Base-by-base conservation (phyloP, 2,888 invertebrate genomes). In the Leistus spinibarbis region DNA sequence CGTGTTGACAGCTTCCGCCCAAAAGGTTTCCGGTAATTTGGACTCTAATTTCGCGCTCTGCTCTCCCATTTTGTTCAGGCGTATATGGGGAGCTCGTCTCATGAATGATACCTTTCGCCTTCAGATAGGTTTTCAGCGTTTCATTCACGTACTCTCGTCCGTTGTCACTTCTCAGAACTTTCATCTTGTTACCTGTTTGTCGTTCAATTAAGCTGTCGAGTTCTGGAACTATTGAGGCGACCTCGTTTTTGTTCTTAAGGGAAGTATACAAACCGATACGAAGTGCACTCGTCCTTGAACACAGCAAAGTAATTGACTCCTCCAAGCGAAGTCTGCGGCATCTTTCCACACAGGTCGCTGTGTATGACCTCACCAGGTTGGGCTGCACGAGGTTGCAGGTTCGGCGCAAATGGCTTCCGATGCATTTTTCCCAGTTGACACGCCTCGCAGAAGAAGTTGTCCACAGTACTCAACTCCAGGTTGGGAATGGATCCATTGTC, bases 1-100 rank as follows among this genome's bases (percentile, higher is more conserved):
- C 20, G 80, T 80, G 13, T 75, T 75, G 4, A 80, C 79, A 23
- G 82, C 83, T 76, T 84, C 82, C 19, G 80, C 81, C 83, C 83
- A 84, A 40, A 81, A 77, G 16, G 66, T 22, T 13, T 78, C 71
- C 1, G 78, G 79, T 57, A 83, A 57, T 10, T 79, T 69, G 16
- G 78, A 77, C 23, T 79, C 73, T 1, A 65, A 79, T 82, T 70
- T 81, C 80, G 13, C 81, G 64, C 67, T 84, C 82, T 10, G 80
- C 77, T 60, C 77, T 77, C 3, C 82, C 82, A 78, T 82, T 82
- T 67, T 80, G 79, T 68, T 79, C 69, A 2, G 78, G 78, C 7
- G 77, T 79, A 57, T 79, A 77, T 1, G 77, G 76, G 65, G 71
- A 78, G 27, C 77, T 78, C n/a, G 62, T 67, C 72, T 79, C 77